Evolutionary conservation across 1,140 invertebrate species (phyloP), one percentile per base, ranked within the genome.

Genomic region (Drosophila teissieri): DNA sequence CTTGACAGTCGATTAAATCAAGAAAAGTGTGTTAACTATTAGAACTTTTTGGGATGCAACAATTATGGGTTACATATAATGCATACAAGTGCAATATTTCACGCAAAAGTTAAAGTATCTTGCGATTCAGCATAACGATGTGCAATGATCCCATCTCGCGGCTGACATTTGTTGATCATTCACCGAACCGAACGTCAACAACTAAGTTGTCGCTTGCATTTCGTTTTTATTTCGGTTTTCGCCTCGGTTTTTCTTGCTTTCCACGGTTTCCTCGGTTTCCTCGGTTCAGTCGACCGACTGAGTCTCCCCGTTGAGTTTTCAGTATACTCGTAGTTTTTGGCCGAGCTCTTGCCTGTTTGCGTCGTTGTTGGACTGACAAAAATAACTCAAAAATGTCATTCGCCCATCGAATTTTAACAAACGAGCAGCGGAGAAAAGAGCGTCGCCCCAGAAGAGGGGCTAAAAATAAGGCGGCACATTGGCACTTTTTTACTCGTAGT

Each of bases 381-480:
- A 89, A 89, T 89, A 89, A 89, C 84, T 89, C 85, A 89, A 89
- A 89, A 89, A 89, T 89, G 84, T 89, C 84, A 89, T 89, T 89
- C 84, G 84, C 84, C 84, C 84, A 89, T 89, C 84, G 84, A 89
- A 89, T 89, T 84, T 90, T 84, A 89, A 89, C 84, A 89, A 89
- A 89, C 84, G 84, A 89, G 82, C 42, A 45, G 42, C 15, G 67
- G 67, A 46, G 65, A 31, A 54, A 63, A 55, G 31, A 51, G 49
- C 63, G 44, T 70, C 67, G 67, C 67, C 67, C 67, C 67, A 70
- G 67, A 70, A 70, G 67, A 70, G 51, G 51, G 65, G 51, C 67
- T 70, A 70, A 61, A 73, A 73, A 73, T 24, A 73, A 75, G 73
- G 60, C 73, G 14, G 37, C 37, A 39, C 37, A 75, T 75, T 75